phyloP scores from a whole-genome alignment of 2,888 invertebrate species.

The Drosophila meridiana region DNA sequence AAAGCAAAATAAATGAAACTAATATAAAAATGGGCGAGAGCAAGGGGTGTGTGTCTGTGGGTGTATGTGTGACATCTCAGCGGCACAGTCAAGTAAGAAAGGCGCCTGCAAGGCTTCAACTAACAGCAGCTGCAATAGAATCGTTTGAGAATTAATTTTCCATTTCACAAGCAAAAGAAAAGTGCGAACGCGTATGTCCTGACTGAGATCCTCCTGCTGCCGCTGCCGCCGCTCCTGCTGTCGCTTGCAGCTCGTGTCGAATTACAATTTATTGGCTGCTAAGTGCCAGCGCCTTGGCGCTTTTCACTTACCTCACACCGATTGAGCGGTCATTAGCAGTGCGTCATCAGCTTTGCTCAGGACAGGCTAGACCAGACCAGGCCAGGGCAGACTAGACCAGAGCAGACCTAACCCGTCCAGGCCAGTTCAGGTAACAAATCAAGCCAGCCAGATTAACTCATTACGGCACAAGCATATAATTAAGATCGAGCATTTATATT shows the following conservation, averaged over 20 bases:
- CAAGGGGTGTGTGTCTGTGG: neutral
- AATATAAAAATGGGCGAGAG: constrained; percentile 60
- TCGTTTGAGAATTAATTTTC: constrained; percentile 80
- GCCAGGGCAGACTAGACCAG: neutral
- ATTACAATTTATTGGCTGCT: constrained; percentile 81
- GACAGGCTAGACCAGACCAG: neutral
- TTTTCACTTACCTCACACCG: constrained; percentile 41
- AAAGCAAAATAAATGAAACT: constrained; percentile 76
- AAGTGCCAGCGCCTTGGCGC: constrained; percentile 66
- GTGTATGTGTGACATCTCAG: constrained; percentile 34
- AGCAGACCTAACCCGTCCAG: no score
- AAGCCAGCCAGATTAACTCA: constrained; percentile 24
- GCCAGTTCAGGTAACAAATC: neutral
- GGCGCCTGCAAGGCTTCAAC: constrained; percentile 44
- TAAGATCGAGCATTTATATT: neutral
- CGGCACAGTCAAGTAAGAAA: constrained; percentile 36
- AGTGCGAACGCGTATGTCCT: constrained; percentile 18
- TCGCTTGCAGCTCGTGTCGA: constrained; percentile 66
- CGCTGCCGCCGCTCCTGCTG: constrained; percentile 17
- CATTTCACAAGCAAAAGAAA: constrained; percentile 65
- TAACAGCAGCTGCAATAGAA: constrained; percentile 48
- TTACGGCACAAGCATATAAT: constrained; percentile 10
- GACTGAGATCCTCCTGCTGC: constrained; percentile 15
- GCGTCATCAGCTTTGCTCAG: constrained; percentile 33
- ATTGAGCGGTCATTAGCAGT: constrained; percentile 40